phyloP scores from a whole-genome alignment of 1,140 invertebrate genomes.

The Drosophila hydei region DNA sequence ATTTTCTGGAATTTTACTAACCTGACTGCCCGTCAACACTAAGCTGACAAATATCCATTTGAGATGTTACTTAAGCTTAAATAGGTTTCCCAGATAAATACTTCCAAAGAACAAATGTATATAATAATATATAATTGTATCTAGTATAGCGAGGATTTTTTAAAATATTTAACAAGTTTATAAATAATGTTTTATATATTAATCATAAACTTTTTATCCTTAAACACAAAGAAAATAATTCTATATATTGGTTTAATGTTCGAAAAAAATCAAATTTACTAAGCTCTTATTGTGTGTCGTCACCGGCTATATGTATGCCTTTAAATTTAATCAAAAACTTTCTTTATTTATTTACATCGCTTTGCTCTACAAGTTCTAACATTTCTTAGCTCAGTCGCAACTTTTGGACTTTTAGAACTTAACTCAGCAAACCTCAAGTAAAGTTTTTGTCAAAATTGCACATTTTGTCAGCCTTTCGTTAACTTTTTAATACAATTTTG shows the following conservation, averaged over 20 bases:
- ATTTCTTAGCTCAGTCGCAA: background rate
- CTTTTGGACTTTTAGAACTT: slow-evolving; percentile 3
- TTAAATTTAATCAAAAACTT: background rate
- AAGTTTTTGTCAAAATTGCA: slow-evolving; percentile 34
- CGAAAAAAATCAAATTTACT: no score
- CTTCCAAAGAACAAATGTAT: no score
- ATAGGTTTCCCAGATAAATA: no score
- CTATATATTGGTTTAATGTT: no score
- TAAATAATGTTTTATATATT: no score
- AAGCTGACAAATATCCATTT: background rate
- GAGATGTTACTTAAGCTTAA: background rate
- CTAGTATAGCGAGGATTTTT: no score
- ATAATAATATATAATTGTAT: no score
- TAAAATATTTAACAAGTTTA: no score
- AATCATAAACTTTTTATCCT: no score
- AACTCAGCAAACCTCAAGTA: slow-evolving; percentile 14
- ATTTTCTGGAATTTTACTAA: background rate
- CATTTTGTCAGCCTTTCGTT: slow-evolving; percentile 58
- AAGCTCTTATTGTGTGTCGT: background rate
- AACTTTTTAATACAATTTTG: slow-evolving; percentile 77
- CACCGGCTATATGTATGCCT: background rate
- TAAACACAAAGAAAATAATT: no score
- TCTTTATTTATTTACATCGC: background rate
- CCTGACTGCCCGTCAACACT: background rate
- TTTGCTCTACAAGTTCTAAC: background rate